phyloP scores from a whole-genome alignment of 2,797 vertebrate genomes.

The Coranthus polyacanthus region DNA sequence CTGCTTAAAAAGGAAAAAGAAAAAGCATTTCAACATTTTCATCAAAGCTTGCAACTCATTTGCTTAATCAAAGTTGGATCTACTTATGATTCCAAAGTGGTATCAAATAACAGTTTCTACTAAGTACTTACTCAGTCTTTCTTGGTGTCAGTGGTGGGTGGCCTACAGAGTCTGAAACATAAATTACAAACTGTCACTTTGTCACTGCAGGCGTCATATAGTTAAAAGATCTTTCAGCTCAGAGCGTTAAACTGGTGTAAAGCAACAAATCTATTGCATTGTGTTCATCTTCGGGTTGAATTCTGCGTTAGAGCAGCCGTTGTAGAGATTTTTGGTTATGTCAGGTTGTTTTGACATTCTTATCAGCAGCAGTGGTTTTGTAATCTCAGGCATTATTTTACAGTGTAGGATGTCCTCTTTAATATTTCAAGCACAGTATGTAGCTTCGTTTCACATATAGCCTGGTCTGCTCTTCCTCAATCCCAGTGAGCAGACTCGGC shows the following conservation, averaged over 20 bases:
- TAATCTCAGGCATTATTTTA: conserved; percentile 54
- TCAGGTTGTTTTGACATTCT: conserved; percentile 44
- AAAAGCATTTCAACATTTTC: neutral
- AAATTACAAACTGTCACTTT: conserved; percentile 37
- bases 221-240: conserved; percentile 31
- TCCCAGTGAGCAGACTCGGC: conserved; percentile 29
- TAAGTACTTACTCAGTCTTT: neutral
- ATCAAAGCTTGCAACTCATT: too few relatives aligned
- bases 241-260: conserved; percentile 2
- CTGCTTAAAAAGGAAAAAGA: neutral
- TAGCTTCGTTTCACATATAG: conserved; percentile 40
- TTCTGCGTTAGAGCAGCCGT: conserved; percentile 18
- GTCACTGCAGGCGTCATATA: conserved; percentile 22
- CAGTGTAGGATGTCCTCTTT: conserved; percentile 33
- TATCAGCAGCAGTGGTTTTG: conserved; percentile 17
- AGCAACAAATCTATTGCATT: conserved; percentile 14
- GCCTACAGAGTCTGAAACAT: conserved; percentile 12
- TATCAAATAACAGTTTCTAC: neutral
- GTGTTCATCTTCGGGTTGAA: neutral
- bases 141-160: conserved; percentile 20
- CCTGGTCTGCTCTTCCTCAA: conserved; percentile 21
- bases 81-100: neutral
- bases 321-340: neutral
- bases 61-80: too few relatives aligned
- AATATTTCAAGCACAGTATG: conserved; percentile 15